Evolutionary conservation across 2,888 invertebrate species (phyloP).

Genomic region (Atethmia centrago): DNA sequence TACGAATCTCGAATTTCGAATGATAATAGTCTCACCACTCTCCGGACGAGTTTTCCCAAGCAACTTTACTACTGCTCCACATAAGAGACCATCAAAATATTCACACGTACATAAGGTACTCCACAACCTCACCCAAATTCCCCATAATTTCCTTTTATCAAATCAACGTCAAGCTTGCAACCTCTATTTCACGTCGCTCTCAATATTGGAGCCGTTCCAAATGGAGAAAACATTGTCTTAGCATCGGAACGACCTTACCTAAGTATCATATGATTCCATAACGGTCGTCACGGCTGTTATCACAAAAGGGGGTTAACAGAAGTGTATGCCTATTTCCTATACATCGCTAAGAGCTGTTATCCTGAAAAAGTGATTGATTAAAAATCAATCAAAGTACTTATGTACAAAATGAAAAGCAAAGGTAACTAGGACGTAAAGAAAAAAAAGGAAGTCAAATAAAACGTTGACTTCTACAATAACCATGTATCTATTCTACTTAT

Average conservation of each 20-base stretch:
- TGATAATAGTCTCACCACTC: neutral
- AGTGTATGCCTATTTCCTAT: slow-evolving; percentile 21
- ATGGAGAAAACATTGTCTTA: slow-evolving; percentile 66
- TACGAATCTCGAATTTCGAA: neutral
- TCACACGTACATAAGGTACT: neutral
- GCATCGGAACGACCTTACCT: slow-evolving; percentile 59
- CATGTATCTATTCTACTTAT: neutral
- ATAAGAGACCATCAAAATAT: slow-evolving; percentile 1
- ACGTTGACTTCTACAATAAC: neutral
- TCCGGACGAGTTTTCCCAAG: neutral
- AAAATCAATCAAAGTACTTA: neutral
- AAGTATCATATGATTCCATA: slow-evolving; percentile 59
- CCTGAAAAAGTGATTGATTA: neutral
- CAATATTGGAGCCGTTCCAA: slow-evolving; percentile 62
- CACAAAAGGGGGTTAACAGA: slow-evolving; percentile 29
- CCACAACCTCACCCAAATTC: neutral
- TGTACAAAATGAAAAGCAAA: neutral
- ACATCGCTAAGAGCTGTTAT: neutral
- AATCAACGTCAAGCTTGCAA: slow-evolving; percentile 35
- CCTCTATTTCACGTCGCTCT: slow-evolving; percentile 49
- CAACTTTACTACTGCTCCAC: neutral
- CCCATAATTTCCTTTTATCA: slow-evolving; percentile 19
- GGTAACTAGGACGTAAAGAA: neutral
- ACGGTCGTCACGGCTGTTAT: slow-evolving; percentile 42
- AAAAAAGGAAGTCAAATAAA: neutral